Evolutionary conservation across 2,797 vertebrate species (phyloP).

Genomic region (Momotus momota): DNA sequence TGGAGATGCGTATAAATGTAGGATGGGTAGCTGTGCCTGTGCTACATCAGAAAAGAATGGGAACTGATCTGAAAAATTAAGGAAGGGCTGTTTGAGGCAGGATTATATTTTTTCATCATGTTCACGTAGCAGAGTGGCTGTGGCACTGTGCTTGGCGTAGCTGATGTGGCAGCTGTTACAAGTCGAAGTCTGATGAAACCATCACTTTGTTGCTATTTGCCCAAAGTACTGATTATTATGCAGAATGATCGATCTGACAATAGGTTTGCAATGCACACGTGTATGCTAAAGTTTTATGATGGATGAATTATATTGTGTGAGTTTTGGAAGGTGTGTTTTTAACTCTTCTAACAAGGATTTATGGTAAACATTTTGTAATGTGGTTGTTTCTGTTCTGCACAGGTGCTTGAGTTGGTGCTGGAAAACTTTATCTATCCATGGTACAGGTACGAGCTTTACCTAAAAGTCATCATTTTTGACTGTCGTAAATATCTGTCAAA

Average conservation of each 20-base stretch:
- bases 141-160: accelerated
- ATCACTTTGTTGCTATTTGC: neutral
- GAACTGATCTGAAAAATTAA: neutral
- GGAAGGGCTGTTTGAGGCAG: neutral
- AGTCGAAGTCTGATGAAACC: accelerated
- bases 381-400: slow-evolving; percentile 37
- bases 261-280: accelerated
- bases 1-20: neutral
- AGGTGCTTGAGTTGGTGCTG: slow-evolving; percentile 95
- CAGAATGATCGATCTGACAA: neutral
- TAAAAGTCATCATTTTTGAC: neutral
- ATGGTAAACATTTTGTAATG: neutral
- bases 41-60: neutral
- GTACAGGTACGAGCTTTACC: slow-evolving; percentile 88
- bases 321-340: neutral
- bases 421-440: slow-evolving; percentile 97
- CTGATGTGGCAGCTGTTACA: neutral
- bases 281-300: neutral
- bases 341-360: neutral
- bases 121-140: neutral
- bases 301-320: neutral
- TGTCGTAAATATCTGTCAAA: neutral
- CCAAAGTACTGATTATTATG: neutral
- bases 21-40: neutral
- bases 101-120: neutral